These are phyloP conservation scores for Caerostris darwini DNA, from an alignment of 1,140 invertebrate species.

Conservation along the genomic window DNA sequence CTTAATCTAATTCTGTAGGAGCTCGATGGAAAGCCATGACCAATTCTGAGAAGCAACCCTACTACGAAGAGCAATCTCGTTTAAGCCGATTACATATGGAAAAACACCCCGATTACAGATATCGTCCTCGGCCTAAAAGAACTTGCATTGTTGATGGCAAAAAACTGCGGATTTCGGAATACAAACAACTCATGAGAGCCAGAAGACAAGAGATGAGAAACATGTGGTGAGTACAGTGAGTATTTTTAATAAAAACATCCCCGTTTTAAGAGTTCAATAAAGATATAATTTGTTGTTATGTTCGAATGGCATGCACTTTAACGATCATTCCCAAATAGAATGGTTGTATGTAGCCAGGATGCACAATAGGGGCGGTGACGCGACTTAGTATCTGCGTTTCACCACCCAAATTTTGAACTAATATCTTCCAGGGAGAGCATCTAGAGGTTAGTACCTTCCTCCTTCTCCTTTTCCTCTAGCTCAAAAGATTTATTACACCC, in stretches of 20 bases:
- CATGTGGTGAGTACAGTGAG: slow-evolving; percentile 77
- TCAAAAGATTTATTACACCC: too few relatives aligned
- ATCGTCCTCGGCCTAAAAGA: slow-evolving; percentile 84
- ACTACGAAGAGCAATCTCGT: slow-evolving; percentile 85
- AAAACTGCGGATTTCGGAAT: slow-evolving; percentile 83
- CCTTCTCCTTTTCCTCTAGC: too few relatives aligned
- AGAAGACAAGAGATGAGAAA: slow-evolving; percentile 79
- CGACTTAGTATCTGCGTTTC: too few relatives aligned
- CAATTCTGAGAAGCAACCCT: slow-evolving; percentile 85
- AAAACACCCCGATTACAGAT: slow-evolving; percentile 85
- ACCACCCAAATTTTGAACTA: too few relatives aligned
- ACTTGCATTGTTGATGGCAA: slow-evolving; percentile 86
- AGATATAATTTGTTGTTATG: neutral
- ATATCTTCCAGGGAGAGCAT: too few relatives aligned
- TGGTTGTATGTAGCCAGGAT: too few relatives aligned
- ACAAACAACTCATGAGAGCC: slow-evolving; percentile 80
- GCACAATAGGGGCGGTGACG: too few relatives aligned
- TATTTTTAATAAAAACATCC: neutral
- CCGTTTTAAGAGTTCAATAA: neutral
- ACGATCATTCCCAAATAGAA: too few relatives aligned
- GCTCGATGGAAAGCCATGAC: slow-evolving; percentile 85
- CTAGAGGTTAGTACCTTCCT: too few relatives aligned
- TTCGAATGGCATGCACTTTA: neutral
- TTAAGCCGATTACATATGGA: slow-evolving; percentile 86
- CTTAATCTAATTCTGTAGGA: slow-evolving; percentile 80